phyloP scores from a whole-genome alignment of 2,113 vertebrate genomes.

The Gila orcuttii region DNA sequence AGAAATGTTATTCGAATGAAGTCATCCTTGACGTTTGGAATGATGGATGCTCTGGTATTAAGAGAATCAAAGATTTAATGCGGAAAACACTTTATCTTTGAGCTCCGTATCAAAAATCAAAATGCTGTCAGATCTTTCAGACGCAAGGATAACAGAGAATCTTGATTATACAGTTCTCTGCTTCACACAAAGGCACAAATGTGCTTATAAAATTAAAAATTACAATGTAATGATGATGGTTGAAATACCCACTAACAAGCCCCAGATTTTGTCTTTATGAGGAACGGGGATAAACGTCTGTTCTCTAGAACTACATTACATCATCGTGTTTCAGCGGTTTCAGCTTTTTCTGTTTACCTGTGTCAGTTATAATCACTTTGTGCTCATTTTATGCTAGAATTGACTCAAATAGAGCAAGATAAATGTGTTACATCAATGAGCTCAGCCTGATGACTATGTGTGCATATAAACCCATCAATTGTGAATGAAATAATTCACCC shows the following conservation, averaged over 20 bases:
- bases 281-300: neutral
- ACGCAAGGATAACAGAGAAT: neutral
- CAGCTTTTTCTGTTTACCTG: neutral
- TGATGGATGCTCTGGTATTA: neutral
- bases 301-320: neutral
- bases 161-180: neutral
- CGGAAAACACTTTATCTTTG: neutral
- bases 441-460: neutral
- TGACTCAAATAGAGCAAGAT: neutral
- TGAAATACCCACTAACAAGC: neutral
- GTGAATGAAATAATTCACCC: neutral
- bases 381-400: neutral
- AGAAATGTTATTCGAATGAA: neutral
- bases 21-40: neutral
- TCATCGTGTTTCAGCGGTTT: neutral
- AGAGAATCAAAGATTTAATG: slow-evolving; percentile 6
- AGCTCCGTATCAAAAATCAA: slow-evolving; percentile 5
- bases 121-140: neutral
- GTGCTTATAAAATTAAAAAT: neutral
- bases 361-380: neutral
- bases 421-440: neutral
- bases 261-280: slow-evolving; percentile 2
- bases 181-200: neutral
- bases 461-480: neutral
- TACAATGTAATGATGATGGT: neutral